phyloP scores from a whole-genome alignment of 1,140 invertebrate genomes.

The Lepidurus packardi region DNA sequence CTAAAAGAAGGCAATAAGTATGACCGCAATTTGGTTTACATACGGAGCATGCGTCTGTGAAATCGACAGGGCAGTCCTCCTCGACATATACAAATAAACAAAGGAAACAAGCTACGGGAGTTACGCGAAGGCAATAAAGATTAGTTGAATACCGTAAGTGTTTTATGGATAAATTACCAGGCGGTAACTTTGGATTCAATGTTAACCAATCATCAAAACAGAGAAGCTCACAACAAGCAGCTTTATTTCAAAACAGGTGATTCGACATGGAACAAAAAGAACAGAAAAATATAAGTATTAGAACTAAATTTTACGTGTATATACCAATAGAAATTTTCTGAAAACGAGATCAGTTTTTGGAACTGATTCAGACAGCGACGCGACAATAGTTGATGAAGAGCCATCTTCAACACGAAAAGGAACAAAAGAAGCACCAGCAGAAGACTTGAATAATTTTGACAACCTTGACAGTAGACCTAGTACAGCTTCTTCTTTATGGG shows the following conservation, averaged over 20 bases:
- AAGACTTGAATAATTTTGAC: background rate
- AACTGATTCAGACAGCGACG: background rate
- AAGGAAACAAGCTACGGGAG: background rate
- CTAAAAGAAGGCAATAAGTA: background rate
- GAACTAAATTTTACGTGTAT: too few species aligned
- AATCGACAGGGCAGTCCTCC: background rate
- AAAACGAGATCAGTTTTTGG: background rate
- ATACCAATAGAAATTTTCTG: too few species aligned
- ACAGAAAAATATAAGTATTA: too few species aligned
- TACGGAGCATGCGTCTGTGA: background rate
- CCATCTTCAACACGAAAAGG: background rate
- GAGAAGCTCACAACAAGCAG: background rate
- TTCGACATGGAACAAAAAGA: too few species aligned
- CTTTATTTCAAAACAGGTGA: too few species aligned
- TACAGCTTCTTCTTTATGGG: background rate
- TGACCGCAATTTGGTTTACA: background rate
- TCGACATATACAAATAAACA: background rate
- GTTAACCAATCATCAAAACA: background rate
- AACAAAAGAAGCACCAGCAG: background rate
- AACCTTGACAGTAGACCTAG: background rate
- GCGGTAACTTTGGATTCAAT: background rate
- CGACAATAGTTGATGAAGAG: background rate
- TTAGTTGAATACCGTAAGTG: background rate
- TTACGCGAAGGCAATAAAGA: background rate
- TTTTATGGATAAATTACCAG: conserved; percentile 15